phyloP scores from a whole-genome alignment of 1,140 invertebrate genomes.

The Drosophila kanapiae region DNA sequence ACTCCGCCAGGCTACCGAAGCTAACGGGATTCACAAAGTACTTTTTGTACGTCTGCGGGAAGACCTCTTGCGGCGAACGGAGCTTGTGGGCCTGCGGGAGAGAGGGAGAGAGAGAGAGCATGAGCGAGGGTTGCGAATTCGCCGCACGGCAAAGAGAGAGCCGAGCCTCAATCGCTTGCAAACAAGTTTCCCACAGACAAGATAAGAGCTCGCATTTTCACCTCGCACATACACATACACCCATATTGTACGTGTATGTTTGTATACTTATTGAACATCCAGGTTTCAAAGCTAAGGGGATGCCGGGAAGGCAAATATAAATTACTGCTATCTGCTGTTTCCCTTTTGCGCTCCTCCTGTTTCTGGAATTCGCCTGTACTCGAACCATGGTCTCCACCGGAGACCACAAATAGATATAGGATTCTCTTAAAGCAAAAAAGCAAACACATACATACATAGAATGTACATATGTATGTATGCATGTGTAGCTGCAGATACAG shows the following conservation, averaged over 20 bases:
- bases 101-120: constrained; percentile 6
- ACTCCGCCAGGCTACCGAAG: constrained; percentile 90
- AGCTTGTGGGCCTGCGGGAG: constrained; percentile 54
- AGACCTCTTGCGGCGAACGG: constrained; percentile 62
- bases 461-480: not conserved
- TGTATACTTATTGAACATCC: not conserved
- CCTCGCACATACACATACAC: not conserved
- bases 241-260: not conserved
- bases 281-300: not conserved
- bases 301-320: constrained; percentile 8
- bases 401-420: constrained; percentile 2
- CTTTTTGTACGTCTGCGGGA: constrained; percentile 85
- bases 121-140: constrained; percentile 45
- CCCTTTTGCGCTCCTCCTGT: constrained; percentile 18
- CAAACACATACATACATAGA: not conserved
- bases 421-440: too few species aligned
- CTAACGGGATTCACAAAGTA: constrained; percentile 95
- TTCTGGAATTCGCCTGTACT: not conserved
- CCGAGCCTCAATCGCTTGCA: constrained; percentile 42
- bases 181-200: constrained; percentile 64
- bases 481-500: not conserved
- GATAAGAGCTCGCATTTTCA: constrained; percentile 17
- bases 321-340: constrained; percentile 11
- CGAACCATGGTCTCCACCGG: constrained; percentile 12
- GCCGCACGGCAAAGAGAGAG: constrained; percentile 54